phyloP scores from a whole-genome alignment of 2,113 vertebrate species.

The Sisor rabdophorus region DNA sequence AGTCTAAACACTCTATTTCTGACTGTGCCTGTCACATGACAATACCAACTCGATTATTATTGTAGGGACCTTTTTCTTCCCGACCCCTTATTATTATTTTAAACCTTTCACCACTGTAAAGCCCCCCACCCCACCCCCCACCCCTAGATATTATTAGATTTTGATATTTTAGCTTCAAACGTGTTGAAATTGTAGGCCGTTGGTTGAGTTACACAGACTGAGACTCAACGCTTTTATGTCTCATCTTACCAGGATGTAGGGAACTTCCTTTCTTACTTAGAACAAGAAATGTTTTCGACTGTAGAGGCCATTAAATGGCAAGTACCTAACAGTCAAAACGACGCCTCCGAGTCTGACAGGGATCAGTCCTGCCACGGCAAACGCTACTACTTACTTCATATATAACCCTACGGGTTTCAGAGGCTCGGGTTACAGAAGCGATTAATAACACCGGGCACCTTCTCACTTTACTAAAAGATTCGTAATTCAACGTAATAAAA shows the following conservation, averaged over 20 bases:
- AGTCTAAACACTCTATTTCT: conserved; percentile 52
- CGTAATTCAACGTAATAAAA: neutral
- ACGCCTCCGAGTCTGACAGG: conserved; percentile 26
- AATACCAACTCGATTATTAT: neutral
- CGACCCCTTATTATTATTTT: no score
- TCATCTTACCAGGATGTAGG: conserved; percentile 46
- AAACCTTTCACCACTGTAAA: no score
- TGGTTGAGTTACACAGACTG: conserved; percentile 26
- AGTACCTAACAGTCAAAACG: conserved; percentile 43
- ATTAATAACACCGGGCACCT: conserved; percentile 1
- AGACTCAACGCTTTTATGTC: conserved; percentile 20
- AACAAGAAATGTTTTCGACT: conserved; percentile 44
- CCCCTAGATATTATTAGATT: neutral
- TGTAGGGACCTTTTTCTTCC: neutral
- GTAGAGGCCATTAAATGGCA: conserved; percentile 42
- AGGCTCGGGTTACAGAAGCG: neutral
- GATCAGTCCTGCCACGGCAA: conserved; percentile 5
- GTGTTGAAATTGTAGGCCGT: conserved; percentile 20
- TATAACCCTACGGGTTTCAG: no score
- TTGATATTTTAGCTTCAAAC: conserved; percentile 29
- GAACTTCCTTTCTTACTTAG: conserved; percentile 53
- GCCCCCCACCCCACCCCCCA: no score
- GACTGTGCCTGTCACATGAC: conserved; percentile 39
- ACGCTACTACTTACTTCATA: neutral
- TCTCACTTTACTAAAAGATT: neutral